Percentiles rank a stretch among this genome's conserved stretches.
Conservation (phyloP, 2,797 vertebrate species). For the Vireo griseus region DNA sequence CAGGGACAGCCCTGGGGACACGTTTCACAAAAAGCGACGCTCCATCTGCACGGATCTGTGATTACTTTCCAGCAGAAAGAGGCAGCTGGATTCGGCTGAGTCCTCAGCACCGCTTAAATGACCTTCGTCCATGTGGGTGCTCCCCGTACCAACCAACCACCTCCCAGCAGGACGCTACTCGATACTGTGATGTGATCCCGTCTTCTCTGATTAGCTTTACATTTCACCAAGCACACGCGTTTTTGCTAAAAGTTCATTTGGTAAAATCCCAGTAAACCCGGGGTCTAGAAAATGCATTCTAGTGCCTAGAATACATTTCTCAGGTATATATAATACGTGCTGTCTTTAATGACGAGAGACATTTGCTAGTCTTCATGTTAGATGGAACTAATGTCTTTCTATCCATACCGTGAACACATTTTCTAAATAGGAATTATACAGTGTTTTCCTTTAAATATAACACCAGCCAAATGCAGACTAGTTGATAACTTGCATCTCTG, state of each 20-base stretch:
- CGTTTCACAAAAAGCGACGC: neutral
- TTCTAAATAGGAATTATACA: constrained; percentile 50
- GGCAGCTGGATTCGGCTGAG: constrained; percentile 1
- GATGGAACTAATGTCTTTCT: constrained; percentile 58
- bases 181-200: neutral
- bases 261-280: neutral
- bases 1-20: neutral
- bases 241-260: neutral
- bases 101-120: neutral
- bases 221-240: neutral
- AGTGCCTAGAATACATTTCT: neutral
- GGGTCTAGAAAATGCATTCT: constrained; percentile 1
- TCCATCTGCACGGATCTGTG: neutral
- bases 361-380: constrained; percentile 40
- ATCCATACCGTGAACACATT: constrained; percentile 44
- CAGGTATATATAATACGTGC: constrained; percentile 42
- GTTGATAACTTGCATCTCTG: constrained; percentile 7
- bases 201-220: constrained; percentile 24
- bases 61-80: neutral
- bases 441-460: constrained; percentile 49
- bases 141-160: neutral
- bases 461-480: constrained; percentile 13
- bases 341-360: neutral
- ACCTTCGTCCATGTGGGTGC: neutral
- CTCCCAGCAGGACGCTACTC: neutral